phyloP scores from a whole-genome alignment of 2,888 invertebrate genomes.

The Frankliniella intonsa region DNA sequence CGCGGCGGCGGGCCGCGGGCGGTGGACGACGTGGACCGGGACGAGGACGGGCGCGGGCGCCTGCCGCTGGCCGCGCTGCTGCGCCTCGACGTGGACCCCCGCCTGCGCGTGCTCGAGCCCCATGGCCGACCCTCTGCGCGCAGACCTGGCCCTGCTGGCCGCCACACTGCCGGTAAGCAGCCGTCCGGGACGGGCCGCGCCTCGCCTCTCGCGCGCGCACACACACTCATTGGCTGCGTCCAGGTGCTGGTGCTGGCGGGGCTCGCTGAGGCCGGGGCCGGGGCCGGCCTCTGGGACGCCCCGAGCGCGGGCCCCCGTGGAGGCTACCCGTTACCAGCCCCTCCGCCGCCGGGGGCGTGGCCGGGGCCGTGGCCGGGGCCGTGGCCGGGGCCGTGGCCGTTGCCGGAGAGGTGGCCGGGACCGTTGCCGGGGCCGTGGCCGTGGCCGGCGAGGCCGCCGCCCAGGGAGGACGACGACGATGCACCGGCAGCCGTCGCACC shows the following conservation, averaged over 20 bases:
- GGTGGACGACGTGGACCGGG: neutral
- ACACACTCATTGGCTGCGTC: neutral
- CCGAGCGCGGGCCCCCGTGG: neutral
- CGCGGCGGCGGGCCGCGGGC: too few relatives aligned
- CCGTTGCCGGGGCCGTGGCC: too few relatives aligned
- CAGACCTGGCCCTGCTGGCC: too few relatives aligned
- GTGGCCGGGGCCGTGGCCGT: neutral
- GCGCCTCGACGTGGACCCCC: neutral
- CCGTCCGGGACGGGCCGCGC: neutral
- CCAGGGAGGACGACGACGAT: too few relatives aligned
- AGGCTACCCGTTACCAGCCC: neutral
- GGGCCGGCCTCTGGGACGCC: neutral
- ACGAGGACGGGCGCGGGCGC: neutral
- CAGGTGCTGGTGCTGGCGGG: slow-evolving; percentile 12
- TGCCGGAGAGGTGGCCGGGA: too few relatives aligned
- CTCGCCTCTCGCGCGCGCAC: neutral
- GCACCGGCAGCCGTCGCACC: too few relatives aligned
- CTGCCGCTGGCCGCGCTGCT: slow-evolving; percentile 6
- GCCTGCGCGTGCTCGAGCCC: neutral
- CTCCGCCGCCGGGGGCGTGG: neutral
- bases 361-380: neutral
- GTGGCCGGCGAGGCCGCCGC: too few relatives aligned
- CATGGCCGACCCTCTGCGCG: too few relatives aligned
- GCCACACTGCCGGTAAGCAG: slow-evolving; percentile 1
- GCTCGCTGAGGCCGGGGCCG: neutral